These are phyloP conservation scores for Agrochola lychnidis DNA, from an alignment of 2,888 invertebrate genomes.

Conservation along the genomic window DNA sequence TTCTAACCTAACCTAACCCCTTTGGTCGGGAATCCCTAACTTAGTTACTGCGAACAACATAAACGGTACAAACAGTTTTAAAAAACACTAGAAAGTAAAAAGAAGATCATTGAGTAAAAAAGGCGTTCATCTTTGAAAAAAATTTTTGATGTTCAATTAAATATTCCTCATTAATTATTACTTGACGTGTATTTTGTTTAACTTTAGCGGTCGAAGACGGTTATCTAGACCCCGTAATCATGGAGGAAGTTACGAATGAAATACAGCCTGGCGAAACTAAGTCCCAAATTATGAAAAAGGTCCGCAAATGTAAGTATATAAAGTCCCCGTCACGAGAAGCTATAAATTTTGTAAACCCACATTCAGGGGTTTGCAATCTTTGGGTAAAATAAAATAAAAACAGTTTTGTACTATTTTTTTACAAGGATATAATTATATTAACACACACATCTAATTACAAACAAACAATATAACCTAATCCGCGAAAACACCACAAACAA, in stretches of 20 bases:
- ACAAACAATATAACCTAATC: too few relatives aligned
- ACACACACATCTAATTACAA: too few relatives aligned
- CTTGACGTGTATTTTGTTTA: neutral
- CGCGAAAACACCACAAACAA: too few relatives aligned
- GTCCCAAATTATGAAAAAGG: constrained; percentile 25
- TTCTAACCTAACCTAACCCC: neutral
- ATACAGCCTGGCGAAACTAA: constrained; percentile 30
- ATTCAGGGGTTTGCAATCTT: too few relatives aligned
- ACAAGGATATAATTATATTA: too few relatives aligned
- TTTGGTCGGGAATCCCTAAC: neutral
- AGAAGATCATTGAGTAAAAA: neutral
- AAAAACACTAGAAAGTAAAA: neutral
- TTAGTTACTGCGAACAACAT: neutral
- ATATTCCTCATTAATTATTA: neutral
- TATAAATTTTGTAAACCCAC: too few relatives aligned
- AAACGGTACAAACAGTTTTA: neutral
- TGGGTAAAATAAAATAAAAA: too few relatives aligned
- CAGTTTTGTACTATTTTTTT: too few relatives aligned
- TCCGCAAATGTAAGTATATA: constrained; percentile 27
- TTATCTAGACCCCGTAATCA: constrained; percentile 16
- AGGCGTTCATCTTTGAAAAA: neutral
- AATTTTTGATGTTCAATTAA: neutral
- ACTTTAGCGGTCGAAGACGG: constrained; percentile 41
- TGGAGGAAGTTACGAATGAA: constrained; percentile 38
- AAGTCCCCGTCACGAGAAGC: too few relatives aligned